These are phyloP conservation scores for Aethes cnicana DNA, from an alignment of 2,888 invertebrate species.

Conservation along the genomic window DNA sequence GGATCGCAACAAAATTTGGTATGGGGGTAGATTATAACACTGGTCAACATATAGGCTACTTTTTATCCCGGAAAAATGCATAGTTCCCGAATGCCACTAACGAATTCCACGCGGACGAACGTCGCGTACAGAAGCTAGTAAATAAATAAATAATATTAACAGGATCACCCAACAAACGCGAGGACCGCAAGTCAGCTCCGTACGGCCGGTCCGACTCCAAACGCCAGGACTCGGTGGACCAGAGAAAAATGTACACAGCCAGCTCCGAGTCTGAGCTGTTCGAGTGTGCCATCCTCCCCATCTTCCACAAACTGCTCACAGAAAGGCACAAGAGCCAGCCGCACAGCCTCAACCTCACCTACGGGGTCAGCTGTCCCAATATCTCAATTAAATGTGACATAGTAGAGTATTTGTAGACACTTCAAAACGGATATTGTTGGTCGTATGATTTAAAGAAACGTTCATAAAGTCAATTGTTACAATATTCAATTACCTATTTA, in stretches of 20 bases:
- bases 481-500: too few relatives aligned
- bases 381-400: constrained; percentile 98
- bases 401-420: constrained; percentile 92
- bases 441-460: too few relatives aligned
- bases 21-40: too few relatives aligned
- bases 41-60: too few relatives aligned
- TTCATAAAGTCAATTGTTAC: too few relatives aligned
- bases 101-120: too few relatives aligned
- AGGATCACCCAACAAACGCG: constrained; percentile 68
- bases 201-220: constrained; percentile 71
- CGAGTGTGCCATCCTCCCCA: constrained; percentile 93
- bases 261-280: constrained; percentile 92
- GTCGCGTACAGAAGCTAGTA: not conserved
- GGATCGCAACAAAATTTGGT: too few relatives aligned
- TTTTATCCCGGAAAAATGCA: too few relatives aligned
- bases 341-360: constrained; percentile 85
- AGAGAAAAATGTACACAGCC: constrained; percentile 86
- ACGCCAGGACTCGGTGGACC: constrained; percentile 65
- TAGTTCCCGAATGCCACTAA: too few relatives aligned
- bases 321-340: constrained; percentile 89
- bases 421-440: too few relatives aligned
- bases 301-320: constrained; percentile 94
- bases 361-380: constrained; percentile 95
- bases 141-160: constrained; percentile 15
- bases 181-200: constrained; percentile 78